A percentile compares a stretch with the other conserved stretches of the same genome.
phyloP scores from a whole-genome alignment of 2,888 invertebrate species.

The Dynastes grantii region DNA sequence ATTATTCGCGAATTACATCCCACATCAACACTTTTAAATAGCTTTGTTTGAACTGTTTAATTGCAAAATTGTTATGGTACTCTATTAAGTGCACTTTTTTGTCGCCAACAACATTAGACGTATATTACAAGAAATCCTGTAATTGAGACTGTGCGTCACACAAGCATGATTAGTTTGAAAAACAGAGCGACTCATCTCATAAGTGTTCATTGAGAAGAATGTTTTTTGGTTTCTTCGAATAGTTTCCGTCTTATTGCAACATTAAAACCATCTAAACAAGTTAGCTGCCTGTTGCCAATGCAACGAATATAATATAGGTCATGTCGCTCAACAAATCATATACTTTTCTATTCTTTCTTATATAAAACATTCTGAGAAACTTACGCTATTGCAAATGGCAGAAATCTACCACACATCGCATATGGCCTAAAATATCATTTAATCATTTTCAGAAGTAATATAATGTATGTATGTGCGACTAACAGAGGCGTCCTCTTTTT shows the following conservation, averaged over 20 bases:
- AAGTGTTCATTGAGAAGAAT: background rate
- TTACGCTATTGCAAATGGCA: too few relatives aligned
- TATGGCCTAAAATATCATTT: too few relatives aligned
- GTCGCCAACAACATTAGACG: background rate
- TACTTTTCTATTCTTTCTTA: too few relatives aligned
- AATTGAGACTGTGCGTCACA: conserved; percentile 23
- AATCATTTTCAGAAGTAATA: too few relatives aligned
- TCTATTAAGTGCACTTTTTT: background rate
- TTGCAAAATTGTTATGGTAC: background rate
- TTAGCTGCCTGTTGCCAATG: background rate
- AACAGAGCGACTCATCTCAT: background rate
- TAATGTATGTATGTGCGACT: too few relatives aligned
- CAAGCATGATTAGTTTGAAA: background rate
- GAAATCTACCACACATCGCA: too few relatives aligned
- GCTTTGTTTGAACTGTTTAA: background rate
- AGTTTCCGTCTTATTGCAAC: background rate
- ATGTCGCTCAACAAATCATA: too few relatives aligned
- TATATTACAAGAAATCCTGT: background rate
- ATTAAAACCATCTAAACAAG: background rate
- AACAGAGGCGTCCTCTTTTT: too few relatives aligned
- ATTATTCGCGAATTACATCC: conserved; percentile 9
- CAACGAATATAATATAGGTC: too few relatives aligned
- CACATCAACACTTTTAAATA: conserved; percentile 3
- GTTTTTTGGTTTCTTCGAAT: background rate
- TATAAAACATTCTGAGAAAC: too few relatives aligned